Percentiles rank a stretch among this genome's conserved stretches.
Conservation (phyloP, 2,797 vertebrate species). For the Enteromius viviparus region DNA sequence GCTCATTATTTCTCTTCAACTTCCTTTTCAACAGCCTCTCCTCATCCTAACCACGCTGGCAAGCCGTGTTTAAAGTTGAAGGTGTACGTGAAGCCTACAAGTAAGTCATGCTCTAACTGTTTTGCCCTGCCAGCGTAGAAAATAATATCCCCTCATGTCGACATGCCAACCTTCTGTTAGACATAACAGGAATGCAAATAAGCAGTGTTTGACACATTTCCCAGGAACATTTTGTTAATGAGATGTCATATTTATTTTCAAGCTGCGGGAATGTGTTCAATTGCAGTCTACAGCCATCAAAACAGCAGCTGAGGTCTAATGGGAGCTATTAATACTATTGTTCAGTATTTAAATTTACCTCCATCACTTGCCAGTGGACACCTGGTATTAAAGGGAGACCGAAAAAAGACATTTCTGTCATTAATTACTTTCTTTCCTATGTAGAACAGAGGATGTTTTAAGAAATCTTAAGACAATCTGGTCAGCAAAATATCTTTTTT, state of each 20-base stretch:
- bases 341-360: slow-evolving; percentile 13
- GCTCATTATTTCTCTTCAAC: slow-evolving; percentile 50
- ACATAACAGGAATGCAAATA: slow-evolving; percentile 55
- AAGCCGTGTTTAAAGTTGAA: slow-evolving; percentile 83
- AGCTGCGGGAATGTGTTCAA: slow-evolving; percentile 33
- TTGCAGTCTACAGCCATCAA: slow-evolving; percentile 16
- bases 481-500: not conserved
- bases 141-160: not conserved
- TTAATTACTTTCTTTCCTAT: not conserved
- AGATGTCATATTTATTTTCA: slow-evolving; percentile 46
- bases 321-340: not conserved
- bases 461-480: too few species aligned
- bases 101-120: slow-evolving; percentile 71
- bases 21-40: slow-evolving; percentile 73
- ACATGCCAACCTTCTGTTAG: slow-evolving; percentile 18
- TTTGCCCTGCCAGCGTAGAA: not conserved
- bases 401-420: not conserved
- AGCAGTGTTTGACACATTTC: slow-evolving; percentile 5
- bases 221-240: slow-evolving; percentile 52
- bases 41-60: slow-evolving; percentile 83
- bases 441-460: not conserved
- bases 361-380: not conserved
- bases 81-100: slow-evolving; percentile 83
- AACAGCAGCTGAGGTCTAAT: slow-evolving; percentile 17
- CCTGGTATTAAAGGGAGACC: not conserved